phyloP scores from a whole-genome alignment of 2,113 vertebrate genomes.

The Crotalus tigris region DNA sequence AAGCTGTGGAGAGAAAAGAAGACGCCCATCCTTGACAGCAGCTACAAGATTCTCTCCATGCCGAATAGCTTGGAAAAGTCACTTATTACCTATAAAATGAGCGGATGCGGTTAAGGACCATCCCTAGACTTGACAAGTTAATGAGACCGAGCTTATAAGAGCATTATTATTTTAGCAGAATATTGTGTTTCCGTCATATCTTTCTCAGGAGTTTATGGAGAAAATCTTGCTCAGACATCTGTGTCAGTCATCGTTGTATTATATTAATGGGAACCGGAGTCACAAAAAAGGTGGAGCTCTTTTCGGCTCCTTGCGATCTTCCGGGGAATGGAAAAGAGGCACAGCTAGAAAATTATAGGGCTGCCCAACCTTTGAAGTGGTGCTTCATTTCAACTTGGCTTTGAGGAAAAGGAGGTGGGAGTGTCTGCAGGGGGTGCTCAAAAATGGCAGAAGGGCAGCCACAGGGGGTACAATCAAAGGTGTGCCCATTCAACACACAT shows the following conservation, averaged over 20 bases:
- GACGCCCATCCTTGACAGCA: conserved; percentile 38
- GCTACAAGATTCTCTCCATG: conserved; percentile 38
- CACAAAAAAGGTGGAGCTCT: conserved; percentile 32
- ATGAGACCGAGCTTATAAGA: conserved; percentile 58
- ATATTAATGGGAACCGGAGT: conserved; percentile 56
- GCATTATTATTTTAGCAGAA: conserved; percentile 63
- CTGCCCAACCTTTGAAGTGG: not conserved
- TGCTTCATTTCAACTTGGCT: not conserved
- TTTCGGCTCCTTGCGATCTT: conserved; percentile 45
- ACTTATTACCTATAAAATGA: conserved; percentile 50
- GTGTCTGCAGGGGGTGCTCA: not conserved
- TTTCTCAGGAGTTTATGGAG: conserved; percentile 48
- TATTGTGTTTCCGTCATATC: conserved; percentile 59
- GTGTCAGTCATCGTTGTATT: conserved; percentile 56
- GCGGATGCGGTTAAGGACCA: conserved; percentile 55
- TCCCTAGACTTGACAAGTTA: conserved; percentile 63
- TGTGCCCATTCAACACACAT: not conserved
- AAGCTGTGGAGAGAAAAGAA: not conserved
- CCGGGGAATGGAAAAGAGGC: not conserved
- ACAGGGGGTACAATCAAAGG: not conserved
- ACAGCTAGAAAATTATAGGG: not conserved
- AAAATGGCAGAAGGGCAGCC: not conserved
- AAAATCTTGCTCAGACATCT: conserved; percentile 59
- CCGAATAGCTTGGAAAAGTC: conserved; percentile 46
- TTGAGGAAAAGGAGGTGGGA: not conserved